phyloP scores from a whole-genome alignment of 2,888 invertebrate species.

The Catocala fraxini region DNA sequence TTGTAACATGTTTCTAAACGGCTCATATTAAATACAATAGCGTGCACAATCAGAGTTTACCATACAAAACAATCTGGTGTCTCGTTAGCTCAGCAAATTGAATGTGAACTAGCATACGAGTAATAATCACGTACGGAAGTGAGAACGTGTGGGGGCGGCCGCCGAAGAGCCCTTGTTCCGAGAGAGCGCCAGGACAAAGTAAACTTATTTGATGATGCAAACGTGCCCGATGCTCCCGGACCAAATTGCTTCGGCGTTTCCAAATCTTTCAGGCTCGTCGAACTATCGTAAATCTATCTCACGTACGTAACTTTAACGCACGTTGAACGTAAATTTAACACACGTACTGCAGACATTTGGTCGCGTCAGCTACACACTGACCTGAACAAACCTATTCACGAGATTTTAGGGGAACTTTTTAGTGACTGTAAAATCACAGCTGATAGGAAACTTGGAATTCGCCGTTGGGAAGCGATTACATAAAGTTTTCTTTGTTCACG shows the following conservation, averaged over 20 bases:
- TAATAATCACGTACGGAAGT: slow-evolving; percentile 55
- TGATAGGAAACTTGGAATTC: neutral
- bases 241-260: slow-evolving; percentile 14
- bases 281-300: slow-evolving; percentile 42
- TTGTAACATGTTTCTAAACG: neutral
- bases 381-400: slow-evolving; percentile 5
- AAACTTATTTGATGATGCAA: slow-evolving; percentile 41
- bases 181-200: slow-evolving; percentile 25
- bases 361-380: slow-evolving; percentile 17
- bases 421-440: slow-evolving; percentile 3
- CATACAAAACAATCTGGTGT: slow-evolving; percentile 30
- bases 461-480: neutral
- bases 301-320: slow-evolving; percentile 20
- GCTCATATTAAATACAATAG: neutral
- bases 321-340: slow-evolving; percentile 27
- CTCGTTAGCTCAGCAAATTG: slow-evolving; percentile 51
- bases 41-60: slow-evolving; percentile 12
- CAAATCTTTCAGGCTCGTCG: slow-evolving; percentile 23
- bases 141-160: slow-evolving; percentile 41
- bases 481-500: neutral
- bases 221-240: slow-evolving; percentile 26
- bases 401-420: slow-evolving; percentile 13
- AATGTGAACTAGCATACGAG: slow-evolving; percentile 52
- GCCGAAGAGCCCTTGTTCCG: slow-evolving; percentile 34
- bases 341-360: slow-evolving; percentile 14